These are phyloP conservation scores for Mallateleia sp. DNA, from an alignment of 2,888 invertebrate genomes.

Conservation along the genomic window DNA sequence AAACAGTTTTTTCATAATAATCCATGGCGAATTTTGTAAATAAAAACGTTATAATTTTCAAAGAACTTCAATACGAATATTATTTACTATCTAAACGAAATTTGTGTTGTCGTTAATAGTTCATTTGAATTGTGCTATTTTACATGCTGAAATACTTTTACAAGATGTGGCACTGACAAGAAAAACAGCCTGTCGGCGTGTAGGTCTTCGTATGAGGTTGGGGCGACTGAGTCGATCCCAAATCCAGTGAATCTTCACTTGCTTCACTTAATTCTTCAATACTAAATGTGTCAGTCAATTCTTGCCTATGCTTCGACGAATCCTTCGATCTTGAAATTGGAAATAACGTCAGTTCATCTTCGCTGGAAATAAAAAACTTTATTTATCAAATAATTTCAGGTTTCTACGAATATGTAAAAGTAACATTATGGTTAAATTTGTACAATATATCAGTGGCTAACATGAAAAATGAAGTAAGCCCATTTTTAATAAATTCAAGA, in stretches of 20 bases:
- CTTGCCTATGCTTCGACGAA: conserved; percentile 89
- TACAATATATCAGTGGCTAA: too few relatives aligned
- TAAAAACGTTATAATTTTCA: too few relatives aligned
- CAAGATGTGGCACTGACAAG: conserved; percentile 87
- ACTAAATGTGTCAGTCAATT: conserved; percentile 91
- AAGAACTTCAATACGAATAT: too few relatives aligned
- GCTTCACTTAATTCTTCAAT: conserved; percentile 90
- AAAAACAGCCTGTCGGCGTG: conserved; percentile 86
- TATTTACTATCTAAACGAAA: too few relatives aligned
- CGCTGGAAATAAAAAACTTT: conserved; percentile 82
- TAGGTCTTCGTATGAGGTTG: conserved; percentile 87
- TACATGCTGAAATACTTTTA: conserved; percentile 73
- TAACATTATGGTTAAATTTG: too few relatives aligned
- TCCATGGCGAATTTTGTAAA: too few relatives aligned
- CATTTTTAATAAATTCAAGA: too few relatives aligned
- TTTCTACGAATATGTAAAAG: too few relatives aligned
- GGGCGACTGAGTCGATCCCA: conserved; percentile 85
- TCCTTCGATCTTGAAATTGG: conserved; percentile 88
- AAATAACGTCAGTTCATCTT: conserved; percentile 89
- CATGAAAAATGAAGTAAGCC: too few relatives aligned
- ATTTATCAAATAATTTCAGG: background rate
- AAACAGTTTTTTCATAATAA: too few relatives aligned
- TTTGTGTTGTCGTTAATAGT: too few relatives aligned
- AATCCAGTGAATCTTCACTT: conserved; percentile 88
- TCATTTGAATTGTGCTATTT: conserved; percentile 1